Conservation (phyloP, 2,888 invertebrate genomes). For the Alsophila aescularia region DNA sequence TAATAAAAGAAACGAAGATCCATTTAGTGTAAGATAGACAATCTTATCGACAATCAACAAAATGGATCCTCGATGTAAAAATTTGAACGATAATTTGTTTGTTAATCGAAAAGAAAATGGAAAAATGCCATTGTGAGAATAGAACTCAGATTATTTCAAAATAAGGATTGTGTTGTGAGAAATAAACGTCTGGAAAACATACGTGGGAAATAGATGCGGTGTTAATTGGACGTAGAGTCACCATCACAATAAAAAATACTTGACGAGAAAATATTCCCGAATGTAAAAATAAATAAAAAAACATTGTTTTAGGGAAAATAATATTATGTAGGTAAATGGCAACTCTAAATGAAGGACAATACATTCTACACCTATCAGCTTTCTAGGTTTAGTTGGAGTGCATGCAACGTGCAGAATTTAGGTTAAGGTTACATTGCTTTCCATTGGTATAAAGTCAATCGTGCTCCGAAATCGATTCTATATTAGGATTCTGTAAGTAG, state of each 20-base stretch:
- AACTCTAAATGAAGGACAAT: conserved; percentile 11
- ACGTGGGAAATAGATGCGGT: conserved; percentile 4
- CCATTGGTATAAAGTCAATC: conserved; percentile 46
- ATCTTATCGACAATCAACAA: conserved; percentile 33
- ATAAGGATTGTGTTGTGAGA: conserved; percentile 25
- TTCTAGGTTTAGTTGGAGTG: conserved; percentile 9
- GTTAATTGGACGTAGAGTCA: conserved; percentile 10
- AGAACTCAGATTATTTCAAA: conserved; percentile 8
- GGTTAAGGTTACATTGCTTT: conserved; percentile 64
- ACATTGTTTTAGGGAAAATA: background rate
- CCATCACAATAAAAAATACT: conserved; percentile 4
- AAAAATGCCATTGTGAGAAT: conserved; percentile 32
- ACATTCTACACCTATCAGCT: conserved; percentile 38
- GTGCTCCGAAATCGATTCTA: no score
- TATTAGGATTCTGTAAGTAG: no score
- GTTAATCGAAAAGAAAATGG: conserved; percentile 19
- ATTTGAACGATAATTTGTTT: conserved; percentile 33
- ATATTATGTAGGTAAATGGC: conserved; percentile 4
- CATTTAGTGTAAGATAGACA: conserved; percentile 26
- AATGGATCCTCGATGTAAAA: conserved; percentile 34
- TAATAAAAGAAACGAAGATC: conserved; percentile 30
- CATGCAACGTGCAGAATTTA: conserved; percentile 69
- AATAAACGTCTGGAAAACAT: conserved; percentile 12
- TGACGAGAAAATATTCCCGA: no score
- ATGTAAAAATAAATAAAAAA: background rate